These are phyloP conservation scores for Xylocopa sonorina DNA, from an alignment of 1,140 invertebrate species.

Conservation along the genomic window DNA sequence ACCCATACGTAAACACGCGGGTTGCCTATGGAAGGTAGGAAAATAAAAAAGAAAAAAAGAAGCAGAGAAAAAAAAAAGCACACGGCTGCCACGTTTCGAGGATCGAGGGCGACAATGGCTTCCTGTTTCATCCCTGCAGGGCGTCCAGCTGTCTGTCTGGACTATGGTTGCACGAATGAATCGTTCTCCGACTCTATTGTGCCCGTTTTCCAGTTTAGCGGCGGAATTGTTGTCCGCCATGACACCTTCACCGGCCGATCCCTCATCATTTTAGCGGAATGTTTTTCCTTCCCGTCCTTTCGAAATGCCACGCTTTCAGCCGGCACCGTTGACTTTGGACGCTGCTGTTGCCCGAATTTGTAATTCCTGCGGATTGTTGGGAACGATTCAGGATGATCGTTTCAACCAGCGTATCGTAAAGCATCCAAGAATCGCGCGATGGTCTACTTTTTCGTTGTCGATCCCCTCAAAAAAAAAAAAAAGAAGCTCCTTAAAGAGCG, in stretches of 20 bases:
- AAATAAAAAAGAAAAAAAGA: conserved; percentile 21
- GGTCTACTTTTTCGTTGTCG: conserved; percentile 5
- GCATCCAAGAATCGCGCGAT: conserved; percentile 4
- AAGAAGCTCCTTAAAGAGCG: conserved; percentile 1
- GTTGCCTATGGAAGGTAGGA: conserved; percentile 29
- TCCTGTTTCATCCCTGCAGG: conserved; percentile 58
- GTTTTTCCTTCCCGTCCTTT: conserved; percentile 21
- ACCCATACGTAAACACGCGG: not conserved
- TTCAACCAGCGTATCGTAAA: conserved; percentile 9
- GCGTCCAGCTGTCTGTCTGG: conserved; percentile 58
- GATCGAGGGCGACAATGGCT: conserved; percentile 63
- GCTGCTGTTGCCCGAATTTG: not conserved
- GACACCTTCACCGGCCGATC: conserved; percentile 62
- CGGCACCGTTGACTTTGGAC: conserved; percentile 40
- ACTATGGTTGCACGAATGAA: conserved; percentile 56
- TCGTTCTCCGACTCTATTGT: conserved; percentile 57
- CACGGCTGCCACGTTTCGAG: conserved; percentile 51
- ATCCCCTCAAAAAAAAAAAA: too few relatives aligned
- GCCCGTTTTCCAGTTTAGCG: conserved; percentile 57
- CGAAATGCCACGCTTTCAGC: conserved; percentile 27
- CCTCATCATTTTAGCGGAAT: conserved; percentile 43
- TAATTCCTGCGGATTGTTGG: not conserved
- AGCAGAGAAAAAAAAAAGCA: conserved; percentile 29
- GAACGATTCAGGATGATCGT: too few relatives aligned
- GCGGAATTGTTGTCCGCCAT: conserved; percentile 43